Base-by-base conservation (phyloP, 2,888 invertebrate genomes). In the Omphaloscelis lunosa region DNA sequence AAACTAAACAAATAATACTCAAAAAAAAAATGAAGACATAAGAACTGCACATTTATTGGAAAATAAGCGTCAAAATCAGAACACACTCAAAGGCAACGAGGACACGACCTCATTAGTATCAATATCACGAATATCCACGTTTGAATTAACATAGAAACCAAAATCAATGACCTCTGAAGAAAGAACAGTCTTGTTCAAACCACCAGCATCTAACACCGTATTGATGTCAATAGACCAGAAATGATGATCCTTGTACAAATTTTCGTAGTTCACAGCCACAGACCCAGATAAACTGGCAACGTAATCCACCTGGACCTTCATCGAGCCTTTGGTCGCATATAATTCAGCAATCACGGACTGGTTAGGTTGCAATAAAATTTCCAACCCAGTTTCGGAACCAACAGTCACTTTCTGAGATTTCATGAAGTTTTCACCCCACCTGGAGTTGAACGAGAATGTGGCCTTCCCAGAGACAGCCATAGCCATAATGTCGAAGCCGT, bases 171-270 rank as follows among this genome's bases (percentile, higher is more conserved):
- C 75, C 66, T 93, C 92, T 0, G 83, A 80, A 70, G 77, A 88
- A 17, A 41, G 29, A 0, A 88, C 41, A 0, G 65, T 63, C 6
- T 72, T 82, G 7, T 82, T 82, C 56, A 92, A 41, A 0, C 82
- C 86, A 0, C 82, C 89, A 2, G 84, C 83, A 0, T 65, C n/a
- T 80, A 91, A 76, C 17, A 93, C 79, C 0, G 79, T 71, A 20
- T 89, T 86, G 6, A 94, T 77, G 59, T 89, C 89, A 5, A 91
- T 41, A 1, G 88, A 87, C 92, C 91, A 93, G 89, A 93, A 93
- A 71, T 91, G 89, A 75, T 93, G 93, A 27, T 84, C 90, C 41
- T 89, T 89, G 82, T 83, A 90, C 3, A 61, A 41, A 0, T 85
- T 68, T 0, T 56, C 69, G 72, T 90, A 94, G 76, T 92, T 92